Evolutionary conservation across 2,113 vertebrate species (phyloP).

Genomic region (Neopipo cinnamomea): DNA sequence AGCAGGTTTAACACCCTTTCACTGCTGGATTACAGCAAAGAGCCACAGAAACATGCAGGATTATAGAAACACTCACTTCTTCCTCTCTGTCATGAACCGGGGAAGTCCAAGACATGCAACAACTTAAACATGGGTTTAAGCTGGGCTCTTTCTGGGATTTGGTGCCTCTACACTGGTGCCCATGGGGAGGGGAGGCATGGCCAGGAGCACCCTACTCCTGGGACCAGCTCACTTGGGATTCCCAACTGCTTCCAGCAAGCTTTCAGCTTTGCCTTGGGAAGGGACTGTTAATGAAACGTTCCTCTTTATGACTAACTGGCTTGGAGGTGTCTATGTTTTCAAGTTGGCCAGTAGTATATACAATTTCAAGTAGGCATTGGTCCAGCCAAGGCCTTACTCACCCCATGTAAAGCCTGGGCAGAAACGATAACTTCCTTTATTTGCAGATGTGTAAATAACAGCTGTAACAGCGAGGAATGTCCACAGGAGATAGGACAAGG

Average conservation of each 20-base stretch:
- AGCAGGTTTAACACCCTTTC: not conserved
- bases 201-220: accelerated
- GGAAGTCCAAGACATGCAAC: not conserved
- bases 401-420: not conserved
- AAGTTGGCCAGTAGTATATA: not conserved
- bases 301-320: not conserved
- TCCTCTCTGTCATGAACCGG: not conserved
- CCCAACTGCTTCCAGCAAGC: not conserved
- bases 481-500: not conserved
- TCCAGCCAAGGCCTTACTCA: not conserved
- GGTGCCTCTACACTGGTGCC: not conserved
- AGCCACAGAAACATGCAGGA: not conserved
- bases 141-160: not conserved
- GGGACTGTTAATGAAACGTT: not conserved
- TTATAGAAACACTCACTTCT: not conserved
- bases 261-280: not conserved
- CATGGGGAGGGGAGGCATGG: not conserved
- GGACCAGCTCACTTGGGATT: not conserved
- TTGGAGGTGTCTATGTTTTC: not conserved
- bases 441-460: not conserved
- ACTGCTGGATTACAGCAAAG: not conserved
- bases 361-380: not conserved
- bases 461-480: not conserved
- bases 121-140: not conserved
- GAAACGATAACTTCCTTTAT: not conserved